Base-by-base conservation (phyloP, 2,888 invertebrate species). In the Trissonchulus latispiculum region DNA sequence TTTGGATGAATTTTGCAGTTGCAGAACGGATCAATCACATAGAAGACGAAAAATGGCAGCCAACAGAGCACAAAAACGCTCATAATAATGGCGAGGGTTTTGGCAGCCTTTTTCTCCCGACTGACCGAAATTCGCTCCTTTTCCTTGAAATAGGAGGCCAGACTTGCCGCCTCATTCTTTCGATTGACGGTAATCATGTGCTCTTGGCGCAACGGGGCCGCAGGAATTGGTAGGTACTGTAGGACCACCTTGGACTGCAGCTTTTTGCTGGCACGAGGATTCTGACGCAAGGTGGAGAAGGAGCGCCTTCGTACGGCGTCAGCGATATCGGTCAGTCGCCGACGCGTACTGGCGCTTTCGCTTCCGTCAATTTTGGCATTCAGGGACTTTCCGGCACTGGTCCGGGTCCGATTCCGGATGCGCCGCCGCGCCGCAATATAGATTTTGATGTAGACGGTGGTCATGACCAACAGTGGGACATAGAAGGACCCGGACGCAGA, bases 391-490 rank as follows among this genome's bases (percentile, higher is more conserved):
- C 8, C 48, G 48, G 48, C 48, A 23, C 48, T 15, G 23, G 8
- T 48, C 48, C 23, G 8, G 48, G 48, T 48, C 23, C 48, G 8
- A 23, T 23, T 81, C 18, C 83, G 79, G 36, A 85, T 81, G 18
- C 96, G 87, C 79, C 92, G 88, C 76, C 92, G 88, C 0, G 95
- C 95, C 1, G 96, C 95, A 78, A 94, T 87, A 84, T 92, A 97
- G 81, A 97, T 96, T 86, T 95, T 93, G 76, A 94, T 88, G 84
- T 97, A 96, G 15, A 96, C 95, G 82, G 93, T 90, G 71, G 94
- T 91, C 95, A 97, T 95, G 79, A 96, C 90, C 75, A 92, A 86
- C 79, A 95, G 85, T 0, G 96, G 95, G 78, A 95, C 92, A 86
- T 91, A 96, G 86, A 96, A 96, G 0, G 95, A 95, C 59, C 95